Evolutionary conservation across 2,888 invertebrate species (phyloP), one percentile per base, ranked within the genome.

Genomic region (Caenorhabditis plicata): DNA sequence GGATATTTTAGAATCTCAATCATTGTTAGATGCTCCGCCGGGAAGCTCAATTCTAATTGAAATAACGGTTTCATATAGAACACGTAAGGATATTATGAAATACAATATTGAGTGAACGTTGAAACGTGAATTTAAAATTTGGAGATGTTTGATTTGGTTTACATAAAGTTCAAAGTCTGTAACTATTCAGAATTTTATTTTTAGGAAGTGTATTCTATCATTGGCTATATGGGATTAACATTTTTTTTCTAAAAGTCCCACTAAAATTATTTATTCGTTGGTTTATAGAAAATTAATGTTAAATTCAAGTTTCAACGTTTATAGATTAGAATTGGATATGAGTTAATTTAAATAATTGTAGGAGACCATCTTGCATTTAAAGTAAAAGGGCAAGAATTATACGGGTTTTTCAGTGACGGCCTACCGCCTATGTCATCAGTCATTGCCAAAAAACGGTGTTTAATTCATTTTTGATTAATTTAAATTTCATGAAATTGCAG

Each of bases 351-450:
- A 5, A n/a, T n/a, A 33, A n/a, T 40, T 40, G 17, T 23, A 42
- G 42, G 8, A 9, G 20, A 42, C 19, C 29, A 42, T 13, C 11
- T 53, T 4, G 45, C 53, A 13, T 60, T 53, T 31, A 33, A 42
- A 13, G 23, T 49, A 11, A 60, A 60, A 32, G 60, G 47, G 19
- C 22, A 27, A 15, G 53, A 50, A n/a, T 20, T 60, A 15, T 23
- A 48, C 8, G 60, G 60, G 11, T 53, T 60, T 17, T 29, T 60
- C 17, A 31, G 49, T 11, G 49, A 49, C 22, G 52, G 49, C 11
- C 9, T 45, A 5, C 45, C 53, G 17, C 49, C 40, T 17, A 42
- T 48, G 22, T 23, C 31, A 2, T n/a, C 29, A 3, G 9, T 27
- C 1, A 20, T 35, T 26, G 29, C 32, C 8, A 38, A 15, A 9